Conservation (phyloP, 1,140 invertebrate genomes). For the Magallana angulata region DNA sequence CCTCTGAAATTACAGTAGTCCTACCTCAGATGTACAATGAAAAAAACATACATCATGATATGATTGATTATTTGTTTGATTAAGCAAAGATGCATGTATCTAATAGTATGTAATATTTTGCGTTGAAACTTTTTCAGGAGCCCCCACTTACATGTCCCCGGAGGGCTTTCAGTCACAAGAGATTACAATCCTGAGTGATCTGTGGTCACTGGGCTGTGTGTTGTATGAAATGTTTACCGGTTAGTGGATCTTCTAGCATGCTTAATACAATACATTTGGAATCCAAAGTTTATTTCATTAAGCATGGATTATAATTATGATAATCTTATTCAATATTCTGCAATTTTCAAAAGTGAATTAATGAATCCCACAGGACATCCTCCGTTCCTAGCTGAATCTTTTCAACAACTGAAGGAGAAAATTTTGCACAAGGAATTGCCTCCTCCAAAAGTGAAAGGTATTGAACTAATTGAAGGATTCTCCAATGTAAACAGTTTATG, state of each 20-base stretch:
- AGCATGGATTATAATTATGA: background rate
- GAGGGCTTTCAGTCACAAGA: conserved; percentile 77
- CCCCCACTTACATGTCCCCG: conserved; percentile 76
- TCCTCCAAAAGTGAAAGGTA: conserved; percentile 77
- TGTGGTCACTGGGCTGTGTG: conserved; percentile 79
- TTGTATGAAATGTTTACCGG: conserved; percentile 79
- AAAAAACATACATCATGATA: too few species aligned
- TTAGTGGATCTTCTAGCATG: background rate
- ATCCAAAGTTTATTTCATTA: background rate
- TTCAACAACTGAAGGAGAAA: conserved; percentile 75
- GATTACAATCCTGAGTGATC: conserved; percentile 73
- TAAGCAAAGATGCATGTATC: too few species aligned
- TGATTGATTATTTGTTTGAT: too few species aligned
- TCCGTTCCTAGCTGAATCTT: conserved; percentile 77
- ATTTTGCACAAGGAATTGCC: conserved; percentile 76
- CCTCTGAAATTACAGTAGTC: too few species aligned
- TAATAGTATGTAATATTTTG: too few species aligned
- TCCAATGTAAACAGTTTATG: too few species aligned
- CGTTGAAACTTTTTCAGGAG: conserved; percentile 62
- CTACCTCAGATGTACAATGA: too few species aligned
- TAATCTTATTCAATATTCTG: background rate
- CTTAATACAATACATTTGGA: background rate
- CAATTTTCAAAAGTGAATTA: background rate
- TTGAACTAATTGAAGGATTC: background rate
- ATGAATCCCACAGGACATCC: conserved; percentile 73